Percentiles rank a stretch among this genome's conserved stretches.
phyloP scores from a whole-genome alignment of 2,113 vertebrate genomes.

The Hyperopisus bebe region DNA sequence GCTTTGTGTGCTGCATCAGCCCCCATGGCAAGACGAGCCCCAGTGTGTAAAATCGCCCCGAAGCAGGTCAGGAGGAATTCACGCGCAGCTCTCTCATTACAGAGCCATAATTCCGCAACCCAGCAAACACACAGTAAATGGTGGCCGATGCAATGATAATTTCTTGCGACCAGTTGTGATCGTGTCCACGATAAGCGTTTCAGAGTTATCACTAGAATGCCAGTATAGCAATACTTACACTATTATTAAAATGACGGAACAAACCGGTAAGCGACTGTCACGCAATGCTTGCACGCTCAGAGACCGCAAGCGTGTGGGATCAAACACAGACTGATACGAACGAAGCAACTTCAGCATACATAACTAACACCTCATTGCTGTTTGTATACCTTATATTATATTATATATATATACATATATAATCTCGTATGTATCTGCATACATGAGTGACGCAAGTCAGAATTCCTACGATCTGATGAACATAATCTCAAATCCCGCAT shows the following conservation, averaged over 20 bases:
- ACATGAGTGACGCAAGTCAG: not conserved
- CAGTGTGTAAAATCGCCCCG: not conserved
- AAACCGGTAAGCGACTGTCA: not conserved
- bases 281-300: not conserved
- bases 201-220: not conserved
- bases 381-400: not conserved
- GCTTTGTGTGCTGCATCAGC: not conserved
- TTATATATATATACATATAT: too few species aligned
- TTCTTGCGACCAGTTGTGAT: not conserved
- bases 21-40: not conserved
- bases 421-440: too few species aligned
- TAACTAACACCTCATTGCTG: not conserved
- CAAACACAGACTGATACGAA: not conserved
- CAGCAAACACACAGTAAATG: not conserved
- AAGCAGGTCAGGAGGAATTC: not conserved
- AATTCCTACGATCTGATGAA: not conserved
- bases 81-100: not conserved
- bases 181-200: not conserved
- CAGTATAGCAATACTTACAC: not conserved
- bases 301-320: not conserved
- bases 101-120: not conserved
- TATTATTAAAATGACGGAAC: not conserved
- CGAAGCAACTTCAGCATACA: not conserved
- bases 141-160: not conserved
- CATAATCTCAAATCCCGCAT: not conserved